Base-by-base conservation (phyloP, 2,888 invertebrate genomes). In the Aleiodes leptofemur region DNA sequence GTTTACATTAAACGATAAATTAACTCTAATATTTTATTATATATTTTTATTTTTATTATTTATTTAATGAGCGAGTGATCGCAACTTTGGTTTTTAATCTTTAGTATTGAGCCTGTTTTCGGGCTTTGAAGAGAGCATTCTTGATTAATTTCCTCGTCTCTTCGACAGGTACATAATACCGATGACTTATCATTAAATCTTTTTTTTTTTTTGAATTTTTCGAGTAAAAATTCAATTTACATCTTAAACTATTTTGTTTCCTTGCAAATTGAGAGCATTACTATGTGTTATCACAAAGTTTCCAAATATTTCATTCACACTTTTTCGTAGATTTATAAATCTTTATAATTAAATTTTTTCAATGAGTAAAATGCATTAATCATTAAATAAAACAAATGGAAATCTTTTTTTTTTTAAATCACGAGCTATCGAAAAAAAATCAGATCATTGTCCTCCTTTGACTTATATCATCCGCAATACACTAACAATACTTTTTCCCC, bases 201-300 rank as follows among this genome's bases (percentile, higher is more conserved):
- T 43, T 43, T 43, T 43, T 9, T 43, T 14, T 43, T n/a, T 6
- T 38, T 13, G 34, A 6, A 61, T 43, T 14, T 61, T 43, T 16
- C 23, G 43, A 48, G 8, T 64, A 43, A 38, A 34, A 59, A 59
- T 59, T 9, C 43, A 48, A 48, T 48, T 43, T 23, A 23, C 34
- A 38, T 61, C 16, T 14, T 38, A 4, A 34, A 61, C 61, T 61
- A 0, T 13, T 57, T 57, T n/a, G 57, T 43, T 43, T 43, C 9
- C 3, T 43, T 8, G 43, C 7, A 3, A 57, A 57, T 57, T 4
- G 29, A 57, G 38, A 61, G 61, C n/a, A 38, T 34, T 14, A 61
- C 61, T 61, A 61, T 9, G 43, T 11, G 13, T 34, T 59, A 61
- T 61, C 61, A 61, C 61, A 61, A 14, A n/a, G 34, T 34, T n/a